Evolutionary conservation across 2,888 invertebrate species (phyloP).

Genomic region (Serripes groenlandicus): DNA sequence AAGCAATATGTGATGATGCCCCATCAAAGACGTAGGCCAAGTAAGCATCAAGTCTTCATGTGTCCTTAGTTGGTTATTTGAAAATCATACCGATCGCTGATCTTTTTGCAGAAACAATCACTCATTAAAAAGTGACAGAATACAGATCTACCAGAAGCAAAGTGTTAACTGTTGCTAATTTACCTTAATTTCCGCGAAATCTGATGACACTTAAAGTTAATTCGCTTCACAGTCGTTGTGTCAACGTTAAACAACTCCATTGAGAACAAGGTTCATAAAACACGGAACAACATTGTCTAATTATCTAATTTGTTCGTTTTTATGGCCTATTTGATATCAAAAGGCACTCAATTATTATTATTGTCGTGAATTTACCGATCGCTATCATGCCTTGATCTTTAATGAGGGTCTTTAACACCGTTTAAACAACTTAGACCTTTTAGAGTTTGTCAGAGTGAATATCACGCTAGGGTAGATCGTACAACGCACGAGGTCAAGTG

Average conservation of each 20-base stretch:
- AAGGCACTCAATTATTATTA: constrained; percentile 31
- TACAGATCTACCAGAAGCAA: too few species aligned
- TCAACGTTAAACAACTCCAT: constrained; percentile 9
- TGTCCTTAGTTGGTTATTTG: too few species aligned
- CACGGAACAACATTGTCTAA: constrained; percentile 24
- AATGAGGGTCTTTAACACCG: constrained; percentile 33
- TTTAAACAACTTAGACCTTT: constrained; percentile 29
- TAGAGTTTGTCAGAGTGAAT: constrained; percentile 19
- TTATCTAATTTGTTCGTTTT: constrained; percentile 37
- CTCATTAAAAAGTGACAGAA: too few species aligned
- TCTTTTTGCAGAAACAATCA: too few species aligned
- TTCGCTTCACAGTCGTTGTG: constrained; percentile 14
- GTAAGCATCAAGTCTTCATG: too few species aligned
- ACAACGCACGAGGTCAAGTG: not conserved
- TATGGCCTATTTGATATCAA: constrained; percentile 39
- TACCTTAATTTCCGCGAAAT: constrained; percentile 19
- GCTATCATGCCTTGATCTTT: constrained; percentile 29
- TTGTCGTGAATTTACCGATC: constrained; percentile 32
- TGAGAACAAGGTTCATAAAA: constrained; percentile 19
- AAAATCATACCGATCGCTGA: too few species aligned
- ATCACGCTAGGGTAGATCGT: constrained; percentile 13
- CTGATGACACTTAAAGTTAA: constrained; percentile 18
- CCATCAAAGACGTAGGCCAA: too few species aligned
- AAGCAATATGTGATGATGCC: too few species aligned
- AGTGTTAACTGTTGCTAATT: constrained; percentile 2